These are phyloP conservation scores for Rhinoptilus africanus DNA, from an alignment of 2,113 vertebrate genomes.

Conservation along the genomic window DNA sequence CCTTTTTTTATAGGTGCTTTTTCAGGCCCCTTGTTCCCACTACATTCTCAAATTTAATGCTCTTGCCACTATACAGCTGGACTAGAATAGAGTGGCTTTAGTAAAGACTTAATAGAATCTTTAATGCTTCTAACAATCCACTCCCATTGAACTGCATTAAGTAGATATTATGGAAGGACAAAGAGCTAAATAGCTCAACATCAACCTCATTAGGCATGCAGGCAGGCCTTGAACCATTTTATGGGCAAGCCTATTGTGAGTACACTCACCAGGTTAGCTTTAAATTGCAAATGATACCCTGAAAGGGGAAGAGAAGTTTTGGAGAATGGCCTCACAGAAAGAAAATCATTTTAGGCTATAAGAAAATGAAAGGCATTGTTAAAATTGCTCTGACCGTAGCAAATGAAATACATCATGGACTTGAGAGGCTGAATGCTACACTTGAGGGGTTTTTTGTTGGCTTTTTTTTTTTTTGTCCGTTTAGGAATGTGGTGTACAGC, in stretches of 20 bases:
- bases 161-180: conserved; percentile 97
- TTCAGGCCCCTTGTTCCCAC: conserved; percentile 52
- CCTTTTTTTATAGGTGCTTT: conserved; percentile 71
- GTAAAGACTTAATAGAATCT: conserved; percentile 98
- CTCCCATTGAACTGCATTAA: conserved; percentile 97
- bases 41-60: conserved; percentile 77
- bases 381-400: conserved; percentile 87
- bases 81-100: conserved; percentile 86
- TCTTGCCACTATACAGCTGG: conserved; percentile 79
- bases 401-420: conserved; percentile 92
- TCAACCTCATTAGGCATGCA: conserved; percentile 94
- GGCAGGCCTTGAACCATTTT: conserved; percentile 86
- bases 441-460: conserved; percentile 58
- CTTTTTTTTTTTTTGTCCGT: neutral
- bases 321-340: conserved; percentile 80
- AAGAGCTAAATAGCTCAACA: conserved; percentile 96
- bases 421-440: conserved; percentile 84
- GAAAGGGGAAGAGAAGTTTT: conserved; percentile 81
- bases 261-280: conserved; percentile 97
- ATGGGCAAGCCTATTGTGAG: conserved; percentile 90
- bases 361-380: conserved; percentile 87
- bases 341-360: conserved; percentile 90
- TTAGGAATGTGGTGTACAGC: conserved; percentile 56
- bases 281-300: conserved; percentile 99
- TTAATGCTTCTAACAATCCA: conserved; percentile 95